Evolutionary conservation across 2,113 vertebrate genomes (phyloP).

Genomic region (Poeciliopsis prolifica): DNA sequence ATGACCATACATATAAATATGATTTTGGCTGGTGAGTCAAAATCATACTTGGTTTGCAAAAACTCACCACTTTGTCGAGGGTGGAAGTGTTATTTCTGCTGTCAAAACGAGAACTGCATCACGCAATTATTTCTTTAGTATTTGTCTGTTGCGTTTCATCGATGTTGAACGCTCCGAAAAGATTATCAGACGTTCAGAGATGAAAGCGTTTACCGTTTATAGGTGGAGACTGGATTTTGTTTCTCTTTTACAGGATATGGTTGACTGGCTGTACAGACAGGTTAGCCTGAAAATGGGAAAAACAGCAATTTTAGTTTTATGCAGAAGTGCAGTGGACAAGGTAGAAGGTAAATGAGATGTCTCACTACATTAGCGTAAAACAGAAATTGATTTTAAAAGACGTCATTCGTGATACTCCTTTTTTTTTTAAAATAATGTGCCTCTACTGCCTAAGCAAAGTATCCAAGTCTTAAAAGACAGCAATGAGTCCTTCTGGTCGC

Average conservation of each 20-base stretch:
- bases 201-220: constrained; percentile 16
- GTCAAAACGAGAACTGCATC: constrained; percentile 9
- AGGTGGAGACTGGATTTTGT: constrained; percentile 1
- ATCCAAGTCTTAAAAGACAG: too few relatives aligned
- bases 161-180: constrained; percentile 4
- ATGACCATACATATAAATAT: constrained; percentile 52
- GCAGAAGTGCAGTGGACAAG: too few relatives aligned
- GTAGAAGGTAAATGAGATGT: too few relatives aligned
- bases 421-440: too few relatives aligned
- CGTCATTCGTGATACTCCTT: too few relatives aligned
- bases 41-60: constrained; percentile 15
- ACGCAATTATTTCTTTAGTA: constrained; percentile 16
- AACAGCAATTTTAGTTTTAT: neutral
- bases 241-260: constrained; percentile 23
- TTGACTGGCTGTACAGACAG: constrained; percentile 22
- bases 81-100: constrained; percentile 13
- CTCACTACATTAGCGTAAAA: too few relatives aligned
- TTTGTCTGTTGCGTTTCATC: constrained; percentile 10
- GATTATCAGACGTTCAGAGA: constrained; percentile 2
- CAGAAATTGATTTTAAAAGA: too few relatives aligned
- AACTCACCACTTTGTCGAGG: constrained; percentile 1
- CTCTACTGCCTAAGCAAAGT: too few relatives aligned
- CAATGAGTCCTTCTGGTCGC: neutral
- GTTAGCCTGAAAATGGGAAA: constrained; percentile 12
- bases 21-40: constrained; percentile 15